These are phyloP conservation scores for Eubucco bourcierii DNA, from an alignment of 2,113 vertebrate species.

Conservation along the genomic window DNA sequence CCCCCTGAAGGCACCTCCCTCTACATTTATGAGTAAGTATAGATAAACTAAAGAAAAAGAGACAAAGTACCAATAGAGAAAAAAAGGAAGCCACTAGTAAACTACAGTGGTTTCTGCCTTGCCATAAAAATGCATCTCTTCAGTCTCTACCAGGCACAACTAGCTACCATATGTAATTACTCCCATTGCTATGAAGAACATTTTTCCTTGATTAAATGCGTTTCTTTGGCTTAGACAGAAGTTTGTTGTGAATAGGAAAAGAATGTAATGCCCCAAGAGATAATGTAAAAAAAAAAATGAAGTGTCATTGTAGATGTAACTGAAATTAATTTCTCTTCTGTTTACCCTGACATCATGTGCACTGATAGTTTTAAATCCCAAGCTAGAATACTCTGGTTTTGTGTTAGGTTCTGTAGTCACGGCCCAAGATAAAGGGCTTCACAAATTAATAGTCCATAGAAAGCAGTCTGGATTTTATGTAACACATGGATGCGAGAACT, in stretches of 20 bases:
- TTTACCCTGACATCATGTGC: background rate
- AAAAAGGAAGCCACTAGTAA: background rate
- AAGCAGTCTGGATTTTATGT: background rate
- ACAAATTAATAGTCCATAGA: slow-evolving; percentile 37
- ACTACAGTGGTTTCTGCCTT: background rate
- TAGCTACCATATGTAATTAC: background rate
- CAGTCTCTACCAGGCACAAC: background rate
- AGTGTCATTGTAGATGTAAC: background rate
- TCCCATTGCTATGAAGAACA: background rate
- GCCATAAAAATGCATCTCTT: background rate
- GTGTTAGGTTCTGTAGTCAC: background rate
- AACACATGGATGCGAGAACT: background rate
- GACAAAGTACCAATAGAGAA: background rate
- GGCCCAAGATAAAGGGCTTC: slow-evolving; percentile 4
- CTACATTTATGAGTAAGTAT: background rate
- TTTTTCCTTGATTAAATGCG: background rate
- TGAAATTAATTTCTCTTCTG: slow-evolving; percentile 8
- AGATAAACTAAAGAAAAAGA: background rate
- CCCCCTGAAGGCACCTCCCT: background rate
- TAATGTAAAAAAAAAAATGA: background rate
- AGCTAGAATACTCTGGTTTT: background rate
- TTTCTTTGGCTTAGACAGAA: background rate
- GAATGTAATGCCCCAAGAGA: background rate
- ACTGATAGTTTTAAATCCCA: background rate
- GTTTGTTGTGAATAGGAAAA: background rate